Evolutionary conservation across 2,888 invertebrate genomes (phyloP), one percentile per base, ranked within the genome.

Genomic region (Muschampia plurimacula): DNA sequence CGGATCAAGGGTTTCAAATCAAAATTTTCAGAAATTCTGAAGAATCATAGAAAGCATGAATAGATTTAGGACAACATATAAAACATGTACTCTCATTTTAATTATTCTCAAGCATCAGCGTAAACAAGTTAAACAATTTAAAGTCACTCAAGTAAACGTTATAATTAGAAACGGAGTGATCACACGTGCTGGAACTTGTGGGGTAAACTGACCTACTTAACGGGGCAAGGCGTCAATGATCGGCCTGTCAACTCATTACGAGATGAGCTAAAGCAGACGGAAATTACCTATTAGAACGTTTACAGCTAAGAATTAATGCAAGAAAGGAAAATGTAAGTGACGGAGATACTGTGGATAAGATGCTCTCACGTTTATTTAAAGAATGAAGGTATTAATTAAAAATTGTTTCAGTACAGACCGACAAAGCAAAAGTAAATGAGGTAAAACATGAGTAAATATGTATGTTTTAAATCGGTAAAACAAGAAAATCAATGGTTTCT

Each of bases 121-220:
- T 44, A 44, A 44, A 44, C 9, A 44, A 44, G 12, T 1, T 12
- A 44, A 44, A 44, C 44, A 44, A 44, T 44, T 44, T 44, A 1
- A 44, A 9, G 12, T 41, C 44, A 44, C 9, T 9, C 44, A 52
- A 52, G 10, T 15, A 52, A 52, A 15, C 57, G 22, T 28, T 57
- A 15, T 28, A 57, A 15, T 52, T 10, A 52, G 52, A 12, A 44
- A 9, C 44, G 1, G 15, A 15, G 8, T n/a, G n/a, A n/a, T 15
- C n/a, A 28, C 22, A 57, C 28, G 10, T 57, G 28, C 22, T 57
- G 9, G 15, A 55, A 55, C 15, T 55, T 59, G 28, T 10, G 15
- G 28, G 28, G 57, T 32, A 28, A 15, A 28, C 57, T 59, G 57
- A 59, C 57, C 57, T 59, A 59, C 32, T 59, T 59, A 59, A 59